These are phyloP conservation scores for Dolichoris vasculosae DNA, from an alignment of 1,140 invertebrate species.

Conservation along the genomic window DNA sequence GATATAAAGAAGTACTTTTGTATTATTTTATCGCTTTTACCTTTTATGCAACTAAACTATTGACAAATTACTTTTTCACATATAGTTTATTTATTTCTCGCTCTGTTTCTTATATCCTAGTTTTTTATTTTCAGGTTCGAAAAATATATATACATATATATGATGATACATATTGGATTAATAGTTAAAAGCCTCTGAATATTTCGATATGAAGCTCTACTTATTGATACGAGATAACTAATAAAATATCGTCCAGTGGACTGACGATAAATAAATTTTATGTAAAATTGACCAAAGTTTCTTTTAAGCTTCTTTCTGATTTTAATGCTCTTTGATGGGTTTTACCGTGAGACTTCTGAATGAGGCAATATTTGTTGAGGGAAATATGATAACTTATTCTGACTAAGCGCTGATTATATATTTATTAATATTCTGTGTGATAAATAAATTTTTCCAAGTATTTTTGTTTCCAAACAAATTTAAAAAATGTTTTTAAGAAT, in stretches of 20 bases:
- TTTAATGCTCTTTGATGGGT: conserved; percentile 33
- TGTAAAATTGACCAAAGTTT: conserved; percentile 19
- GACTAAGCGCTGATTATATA: not conserved
- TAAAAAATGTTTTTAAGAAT: not conserved
- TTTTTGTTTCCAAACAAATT: not conserved
- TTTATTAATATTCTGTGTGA: not conserved
- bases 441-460: not conserved
- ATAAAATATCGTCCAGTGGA: not conserved
- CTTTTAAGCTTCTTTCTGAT: conserved; percentile 16
- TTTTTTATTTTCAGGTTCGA: no score
- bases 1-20: no score
- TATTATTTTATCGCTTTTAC: no score
- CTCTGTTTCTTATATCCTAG: no score
- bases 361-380: no score
- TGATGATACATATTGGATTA: conserved; percentile 3
- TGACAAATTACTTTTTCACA: no score
- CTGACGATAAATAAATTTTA: conserved; percentile 23
- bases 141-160: not conserved
- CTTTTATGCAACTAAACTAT: no score
- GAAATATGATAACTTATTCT: not conserved
- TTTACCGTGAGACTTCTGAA: not conserved
- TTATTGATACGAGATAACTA: not conserved
- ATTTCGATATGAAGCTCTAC: not conserved
- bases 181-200: not conserved
- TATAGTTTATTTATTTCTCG: no score